Base-by-base conservation (phyloP, 2,797 vertebrate genomes). In the Crocodylus rhombifer region DNA sequence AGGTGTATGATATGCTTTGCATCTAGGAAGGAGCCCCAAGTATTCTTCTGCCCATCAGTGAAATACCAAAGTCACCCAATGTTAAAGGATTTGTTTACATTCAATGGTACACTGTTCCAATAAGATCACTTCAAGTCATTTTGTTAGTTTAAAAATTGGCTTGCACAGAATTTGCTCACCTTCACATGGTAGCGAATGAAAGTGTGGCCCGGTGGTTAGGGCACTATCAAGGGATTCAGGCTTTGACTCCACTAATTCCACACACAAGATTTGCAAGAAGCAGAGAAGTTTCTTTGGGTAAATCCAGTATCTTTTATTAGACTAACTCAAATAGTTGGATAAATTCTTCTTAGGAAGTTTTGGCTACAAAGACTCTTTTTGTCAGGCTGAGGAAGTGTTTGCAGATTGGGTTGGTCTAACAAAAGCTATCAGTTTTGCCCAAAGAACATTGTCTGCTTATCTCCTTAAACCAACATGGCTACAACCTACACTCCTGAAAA, bases 11-110 rank as follows among this genome's bases (percentile, higher is more conserved):
- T 51, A 67, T 4, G 42, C 5, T 42, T 71, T 42, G 36, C 42
- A 36, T 71, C 67, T 42, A 13, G 21, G 4, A 23, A 20, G 42
- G 23, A 71, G 14, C 20, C 67, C 11, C 28, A 3, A 85, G 67
- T 61, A 79, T 58, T 84, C 86, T 69, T 64, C 10, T 62, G 51
- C 12, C 3, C 1, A 2, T 14, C 28, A 77, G 69, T 77, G 58
- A 7, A 25, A 86, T 81, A 91, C 6, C 0, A 63, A 26, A 0
- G 2, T 1, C 25, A 89, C 36, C 73, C 18, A 75, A 7, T n/a
- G 61, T 73, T 8, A 8, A 1, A 2, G 64, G 76, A 33, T 23
- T 77, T 87, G 21, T 30, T 11, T 30, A 81, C 71, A 63, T 5
- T 71, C 23, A 80, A 81, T 84, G 69, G 20, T 5, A 89, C 6